Evolutionary conservation across 2,797 vertebrate genomes (phyloP).

Genomic region (Arrhamphus sclerolepis): DNA sequence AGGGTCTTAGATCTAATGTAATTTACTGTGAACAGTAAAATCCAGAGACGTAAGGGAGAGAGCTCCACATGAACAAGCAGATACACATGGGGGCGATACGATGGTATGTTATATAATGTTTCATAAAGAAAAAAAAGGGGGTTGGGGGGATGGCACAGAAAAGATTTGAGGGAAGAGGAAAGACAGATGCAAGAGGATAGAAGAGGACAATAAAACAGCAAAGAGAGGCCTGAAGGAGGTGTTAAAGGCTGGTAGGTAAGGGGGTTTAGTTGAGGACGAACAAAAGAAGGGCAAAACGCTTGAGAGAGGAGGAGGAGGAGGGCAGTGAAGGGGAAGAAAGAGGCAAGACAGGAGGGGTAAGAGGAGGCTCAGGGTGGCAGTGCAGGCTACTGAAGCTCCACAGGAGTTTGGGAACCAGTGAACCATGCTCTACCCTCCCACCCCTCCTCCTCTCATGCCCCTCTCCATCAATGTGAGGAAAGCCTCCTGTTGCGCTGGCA

Average conservation of each 20-base stretch:
- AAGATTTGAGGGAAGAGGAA: conserved; percentile 31
- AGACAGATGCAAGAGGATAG: background rate
- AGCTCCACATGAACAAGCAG: conserved; percentile 19
- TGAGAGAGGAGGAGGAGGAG: conserved; percentile 47
- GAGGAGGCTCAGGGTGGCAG: conserved; percentile 69
- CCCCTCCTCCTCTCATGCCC: conserved; percentile 43
- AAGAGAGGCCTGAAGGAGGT: conserved; percentile 54
- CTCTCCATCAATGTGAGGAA: conserved; percentile 75
- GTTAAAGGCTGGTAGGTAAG: conserved; percentile 63
- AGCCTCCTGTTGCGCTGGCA: conserved; percentile 65
- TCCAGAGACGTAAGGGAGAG: conserved; percentile 43
- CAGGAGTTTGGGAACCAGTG: conserved; percentile 78
- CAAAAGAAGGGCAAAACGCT: conserved; percentile 55
- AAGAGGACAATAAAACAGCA: conserved; percentile 39
- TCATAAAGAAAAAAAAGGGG: conserved; percentile 14
- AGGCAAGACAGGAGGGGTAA: conserved; percentile 65
- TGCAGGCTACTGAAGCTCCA: conserved; percentile 71
- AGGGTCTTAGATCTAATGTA: conserved; percentile 65
- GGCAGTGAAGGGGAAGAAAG: conserved; percentile 70
- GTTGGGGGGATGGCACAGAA: conserved; percentile 24
- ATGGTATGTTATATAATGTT: conserved; percentile 30
- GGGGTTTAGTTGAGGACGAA: conserved; percentile 32
- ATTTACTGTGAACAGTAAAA: conserved; percentile 70
- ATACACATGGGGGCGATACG: conserved; percentile 9
- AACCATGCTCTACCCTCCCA: conserved; percentile 61